Base-by-base conservation (phyloP, 2,888 invertebrate species). In the Merodon equestris region DNA sequence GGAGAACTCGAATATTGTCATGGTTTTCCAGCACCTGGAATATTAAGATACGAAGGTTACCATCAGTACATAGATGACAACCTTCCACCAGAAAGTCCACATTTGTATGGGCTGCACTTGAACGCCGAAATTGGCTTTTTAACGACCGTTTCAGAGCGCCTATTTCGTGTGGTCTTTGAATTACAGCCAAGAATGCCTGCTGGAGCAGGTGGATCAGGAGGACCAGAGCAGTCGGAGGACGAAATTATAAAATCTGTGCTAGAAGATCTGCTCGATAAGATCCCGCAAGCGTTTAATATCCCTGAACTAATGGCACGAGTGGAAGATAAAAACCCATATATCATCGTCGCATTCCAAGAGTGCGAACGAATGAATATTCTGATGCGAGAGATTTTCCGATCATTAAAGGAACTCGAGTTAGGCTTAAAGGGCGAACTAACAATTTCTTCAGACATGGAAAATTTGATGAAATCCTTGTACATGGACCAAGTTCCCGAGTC, bases 41-140 rank as follows among this genome's bases (percentile, higher is more conserved):
- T 96, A 87, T 92, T 93, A 0, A 97, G 97, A 89, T 97, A 96
- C 87, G 89, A 90, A 9, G 94, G 95, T 1, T 98, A 97, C 88
- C 97, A 97, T 86, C 88, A 90, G 60, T 97, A 97, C 87, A 93
- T 98, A 48, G 97, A 97, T 85, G 95, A 96, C 82, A 92, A 91
- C 84, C 89, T 98, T 19, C 97, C 97, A 0, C 91, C 94, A 0
- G 97, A 98, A 89, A 95, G 96, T 57, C 97, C 98, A 0, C 92
- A 94, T 83, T 90, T 98, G 13, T 98, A 98, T 85, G 97, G 97
- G 0, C 90, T 98, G 15, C 97, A 98, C 89, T 95, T 97, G 0
- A 98, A 98, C 87, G 97, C 98, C 0, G 97, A 98, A 90, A 97
- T 98, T 74, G 97, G 97, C 50, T 97, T 97, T 86, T 90, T 98